These are phyloP conservation scores for Eira barbara DNA, from an alignment of 2,113 vertebrate genomes.

Conservation along the genomic window DNA sequence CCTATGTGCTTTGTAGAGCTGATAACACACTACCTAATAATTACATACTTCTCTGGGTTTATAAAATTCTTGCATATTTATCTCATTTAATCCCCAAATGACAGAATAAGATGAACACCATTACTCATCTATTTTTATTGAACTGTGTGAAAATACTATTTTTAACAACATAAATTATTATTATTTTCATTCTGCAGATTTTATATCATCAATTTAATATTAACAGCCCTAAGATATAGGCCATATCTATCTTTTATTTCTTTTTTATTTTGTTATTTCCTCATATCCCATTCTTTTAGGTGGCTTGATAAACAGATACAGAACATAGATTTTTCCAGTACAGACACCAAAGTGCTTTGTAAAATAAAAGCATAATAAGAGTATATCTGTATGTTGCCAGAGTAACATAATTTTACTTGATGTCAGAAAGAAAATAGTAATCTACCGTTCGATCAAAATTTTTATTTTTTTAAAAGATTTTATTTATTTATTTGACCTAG, in stretches of 20 bases:
- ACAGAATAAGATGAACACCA: not conserved
- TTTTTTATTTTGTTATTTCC: not conserved
- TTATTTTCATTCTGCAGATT: not conserved
- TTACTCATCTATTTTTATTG: slow-evolving; percentile 26
- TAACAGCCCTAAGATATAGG: not conserved
- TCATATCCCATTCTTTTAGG: not conserved
- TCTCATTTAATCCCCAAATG: slow-evolving; percentile 24
- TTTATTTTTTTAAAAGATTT: not conserved
- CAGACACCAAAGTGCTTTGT: not conserved
- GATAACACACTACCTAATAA: slow-evolving; percentile 15
- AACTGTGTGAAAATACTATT: slow-evolving; percentile 23
- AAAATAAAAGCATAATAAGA: slow-evolving; percentile 12
- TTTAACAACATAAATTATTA: not conserved
- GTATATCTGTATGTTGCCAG: not conserved
- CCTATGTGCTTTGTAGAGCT: not conserved
- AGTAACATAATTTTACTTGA: not conserved
- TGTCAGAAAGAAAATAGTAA: slow-evolving; percentile 21
- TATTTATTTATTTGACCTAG: too few relatives aligned
- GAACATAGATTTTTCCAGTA: not conserved
- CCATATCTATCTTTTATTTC: not conserved
- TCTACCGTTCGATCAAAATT: not conserved
- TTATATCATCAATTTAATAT: slow-evolving; percentile 37
- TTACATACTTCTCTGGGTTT: not conserved
- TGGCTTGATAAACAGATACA: not conserved
- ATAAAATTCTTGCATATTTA: slow-evolving; percentile 26